A percentile compares a stretch with the other conserved stretches of the same genome.
Evolutionary conservation across 2,797 vertebrate genomes (phyloP).

Genomic region (Crocidura indochinensis): DNA sequence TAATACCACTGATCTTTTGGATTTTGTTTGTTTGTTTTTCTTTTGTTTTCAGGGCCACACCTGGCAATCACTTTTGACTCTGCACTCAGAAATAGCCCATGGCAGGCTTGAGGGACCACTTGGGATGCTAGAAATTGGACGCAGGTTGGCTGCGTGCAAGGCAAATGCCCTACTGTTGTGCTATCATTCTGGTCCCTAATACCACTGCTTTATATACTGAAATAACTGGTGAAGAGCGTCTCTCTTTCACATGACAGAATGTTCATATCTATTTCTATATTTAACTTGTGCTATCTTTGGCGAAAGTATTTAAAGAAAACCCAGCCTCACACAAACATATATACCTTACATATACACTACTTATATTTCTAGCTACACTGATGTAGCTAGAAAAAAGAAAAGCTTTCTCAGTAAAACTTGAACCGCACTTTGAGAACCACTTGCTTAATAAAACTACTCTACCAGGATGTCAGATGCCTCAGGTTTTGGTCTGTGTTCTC

Average conservation of each 20-base stretch:
- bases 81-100: too few relatives aligned
- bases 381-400: not conserved
- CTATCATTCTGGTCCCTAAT: too few relatives aligned
- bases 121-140: too few relatives aligned
- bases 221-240: not conserved
- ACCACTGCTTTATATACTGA: too few relatives aligned
- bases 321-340: not conserved
- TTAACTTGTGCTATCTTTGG: slow-evolving; percentile 17
- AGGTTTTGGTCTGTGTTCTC: not conserved
- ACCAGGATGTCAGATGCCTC: not conserved
- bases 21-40: too few relatives aligned
- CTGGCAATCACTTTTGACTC: too few relatives aligned
- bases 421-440: not conserved
- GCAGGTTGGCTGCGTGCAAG: too few relatives aligned
- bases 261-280: slow-evolving; percentile 20
- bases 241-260: not conserved
- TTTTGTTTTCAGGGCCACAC: too few relatives aligned
- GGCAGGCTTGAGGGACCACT: too few relatives aligned
- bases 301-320: not conserved
- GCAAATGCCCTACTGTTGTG: too few relatives aligned
- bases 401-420: not conserved
- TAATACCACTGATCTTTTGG: not conserved
- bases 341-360: too few relatives aligned
- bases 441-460: not conserved
- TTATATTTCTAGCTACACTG: too few relatives aligned